These are phyloP conservation scores for Hirudinaria manillensis DNA, from an alignment of 2,888 invertebrate genomes.

Conservation along the genomic window DNA sequence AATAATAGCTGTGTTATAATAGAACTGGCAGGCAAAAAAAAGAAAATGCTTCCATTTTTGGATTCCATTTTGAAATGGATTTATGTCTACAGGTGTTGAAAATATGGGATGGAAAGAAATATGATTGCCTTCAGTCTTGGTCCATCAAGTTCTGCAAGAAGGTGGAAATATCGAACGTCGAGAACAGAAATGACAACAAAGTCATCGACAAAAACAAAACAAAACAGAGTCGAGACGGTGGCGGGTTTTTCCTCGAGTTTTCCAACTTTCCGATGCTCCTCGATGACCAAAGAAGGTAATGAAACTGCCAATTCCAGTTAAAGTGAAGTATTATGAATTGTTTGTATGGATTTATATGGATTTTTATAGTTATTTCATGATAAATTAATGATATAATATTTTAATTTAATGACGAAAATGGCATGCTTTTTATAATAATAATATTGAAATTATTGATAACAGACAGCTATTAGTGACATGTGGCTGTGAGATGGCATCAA, in stretches of 20 bases:
- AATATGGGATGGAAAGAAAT: constrained; percentile 53
- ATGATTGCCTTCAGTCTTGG: constrained; percentile 51
- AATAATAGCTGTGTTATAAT: too few species aligned
- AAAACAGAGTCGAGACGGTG: background rate
- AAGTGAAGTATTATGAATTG: too few species aligned
- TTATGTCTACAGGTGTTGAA: background rate
- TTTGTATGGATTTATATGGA: too few species aligned
- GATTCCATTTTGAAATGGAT: too few species aligned
- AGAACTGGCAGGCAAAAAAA: too few species aligned
- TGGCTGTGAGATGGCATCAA: background rate
- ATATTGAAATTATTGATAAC: background rate
- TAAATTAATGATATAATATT: too few species aligned
- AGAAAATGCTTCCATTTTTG: too few species aligned
- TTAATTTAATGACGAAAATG: background rate
- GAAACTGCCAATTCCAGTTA: too few species aligned
- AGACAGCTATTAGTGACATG: background rate
- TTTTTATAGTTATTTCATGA: too few species aligned
- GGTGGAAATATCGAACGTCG: background rate
- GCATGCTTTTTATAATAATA: background rate
- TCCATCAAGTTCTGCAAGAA: constrained; percentile 50
- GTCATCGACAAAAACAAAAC: background rate
- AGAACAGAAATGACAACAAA: background rate
- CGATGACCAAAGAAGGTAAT: background rate
- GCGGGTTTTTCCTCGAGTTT: background rate
- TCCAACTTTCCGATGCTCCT: constrained; percentile 6